A percentile compares a stretch with the other conserved stretches of the same genome.
These are phyloP conservation scores for Nebria salina DNA, from an alignment of 2,888 invertebrate genomes.

Conservation along the genomic window DNA sequence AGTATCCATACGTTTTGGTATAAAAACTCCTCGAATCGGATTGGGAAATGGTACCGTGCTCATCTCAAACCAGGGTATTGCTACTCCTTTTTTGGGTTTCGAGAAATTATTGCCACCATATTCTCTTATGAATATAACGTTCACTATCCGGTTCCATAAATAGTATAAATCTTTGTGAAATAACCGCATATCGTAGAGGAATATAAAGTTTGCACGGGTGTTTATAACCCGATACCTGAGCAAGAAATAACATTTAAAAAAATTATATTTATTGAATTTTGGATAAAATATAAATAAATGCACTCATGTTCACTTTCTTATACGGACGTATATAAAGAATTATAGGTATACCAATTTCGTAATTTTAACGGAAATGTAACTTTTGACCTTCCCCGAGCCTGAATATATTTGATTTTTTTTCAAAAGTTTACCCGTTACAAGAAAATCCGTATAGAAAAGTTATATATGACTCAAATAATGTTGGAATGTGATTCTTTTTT, in stretches of 20 bases:
- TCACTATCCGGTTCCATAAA: constrained; percentile 81
- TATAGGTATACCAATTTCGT: too few relatives aligned
- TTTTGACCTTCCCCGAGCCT: too few relatives aligned
- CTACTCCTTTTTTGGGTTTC: constrained; percentile 53
- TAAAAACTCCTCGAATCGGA: constrained; percentile 66
- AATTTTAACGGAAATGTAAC: too few relatives aligned
- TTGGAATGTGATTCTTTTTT: too few relatives aligned
- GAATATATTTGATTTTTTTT: too few relatives aligned
- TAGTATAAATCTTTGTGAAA: constrained; percentile 73
- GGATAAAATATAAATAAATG: too few relatives aligned
- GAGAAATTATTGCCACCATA: constrained; percentile 58
- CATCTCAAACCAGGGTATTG: constrained; percentile 73
- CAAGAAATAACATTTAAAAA: constrained; percentile 20
- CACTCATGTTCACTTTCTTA: too few relatives aligned
- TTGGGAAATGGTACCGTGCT: constrained; percentile 80
- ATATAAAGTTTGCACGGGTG: constrained; percentile 75
- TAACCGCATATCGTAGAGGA: constrained; percentile 75
- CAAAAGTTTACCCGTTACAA: too few relatives aligned
- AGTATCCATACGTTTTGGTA: constrained; percentile 71
- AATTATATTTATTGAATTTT: not conserved
- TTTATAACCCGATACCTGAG: constrained; percentile 74
- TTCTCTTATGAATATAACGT: constrained; percentile 75
- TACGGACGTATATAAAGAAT: too few relatives aligned
- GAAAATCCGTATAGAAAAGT: too few relatives aligned
- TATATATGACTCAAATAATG: too few relatives aligned